These are phyloP conservation scores for Drosophila tropicalis DNA, from an alignment of 1,140 invertebrate species.

Conservation along the genomic window DNA sequence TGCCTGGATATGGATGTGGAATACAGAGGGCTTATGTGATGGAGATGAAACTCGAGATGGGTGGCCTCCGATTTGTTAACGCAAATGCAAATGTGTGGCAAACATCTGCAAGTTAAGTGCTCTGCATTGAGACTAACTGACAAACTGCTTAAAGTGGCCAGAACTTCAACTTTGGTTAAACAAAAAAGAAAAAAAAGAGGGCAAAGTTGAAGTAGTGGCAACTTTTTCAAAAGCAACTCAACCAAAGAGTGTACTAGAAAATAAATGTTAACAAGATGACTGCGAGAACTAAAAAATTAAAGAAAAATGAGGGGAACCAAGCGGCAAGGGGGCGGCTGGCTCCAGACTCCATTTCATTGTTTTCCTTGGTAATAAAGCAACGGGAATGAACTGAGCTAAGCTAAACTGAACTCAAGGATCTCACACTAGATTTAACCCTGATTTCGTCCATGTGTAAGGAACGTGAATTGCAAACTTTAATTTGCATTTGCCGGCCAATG, in stretches of 20 bases:
- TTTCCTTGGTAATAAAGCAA: conserved; percentile 33
- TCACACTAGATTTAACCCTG: conserved; percentile 13
- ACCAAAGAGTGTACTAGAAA: conserved; percentile 37
- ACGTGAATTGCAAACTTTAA: conserved; percentile 35
- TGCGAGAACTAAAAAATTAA: conserved; percentile 22
- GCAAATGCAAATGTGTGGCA: conserved; percentile 36
- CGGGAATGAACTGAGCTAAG: conserved; percentile 19
- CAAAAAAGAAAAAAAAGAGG: conserved; percentile 40
- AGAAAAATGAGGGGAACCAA: background rate
- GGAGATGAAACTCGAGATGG: background rate
- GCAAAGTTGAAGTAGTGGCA: conserved; percentile 51
- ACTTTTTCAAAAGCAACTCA: conserved; percentile 59
- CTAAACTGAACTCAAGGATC: conserved; percentile 23
- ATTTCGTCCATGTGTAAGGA: conserved; percentile 19
- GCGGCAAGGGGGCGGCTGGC: background rate
- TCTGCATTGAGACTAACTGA: conserved; percentile 46
- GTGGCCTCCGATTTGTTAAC: background rate
- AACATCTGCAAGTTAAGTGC: conserved; percentile 52
- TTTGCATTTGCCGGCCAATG: conserved; percentile 54
- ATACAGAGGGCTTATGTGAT: no score
- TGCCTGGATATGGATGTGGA: conserved; percentile 9
- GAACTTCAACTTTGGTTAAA: conserved; percentile 52
- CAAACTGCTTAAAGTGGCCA: conserved; percentile 63
- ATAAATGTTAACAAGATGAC: conserved; percentile 78
- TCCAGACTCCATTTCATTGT: conserved; percentile 35